These are phyloP conservation scores for Sminthurinus signatus DNA, from an alignment of 1,140 invertebrate genomes.

Conservation along the genomic window DNA sequence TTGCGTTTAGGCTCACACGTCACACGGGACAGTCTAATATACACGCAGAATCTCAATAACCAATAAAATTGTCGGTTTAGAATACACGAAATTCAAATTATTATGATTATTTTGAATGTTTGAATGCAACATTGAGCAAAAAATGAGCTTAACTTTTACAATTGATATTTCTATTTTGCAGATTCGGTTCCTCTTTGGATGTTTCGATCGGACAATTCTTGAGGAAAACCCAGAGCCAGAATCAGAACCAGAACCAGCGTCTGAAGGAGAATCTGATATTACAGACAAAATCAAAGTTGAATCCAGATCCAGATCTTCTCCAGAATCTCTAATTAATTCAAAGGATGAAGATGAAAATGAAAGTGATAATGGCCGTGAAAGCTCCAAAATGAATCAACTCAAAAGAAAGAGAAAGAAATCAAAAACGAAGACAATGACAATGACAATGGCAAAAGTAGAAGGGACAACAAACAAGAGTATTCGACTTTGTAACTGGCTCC, in stretches of 20 bases:
- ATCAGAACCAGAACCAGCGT: background rate
- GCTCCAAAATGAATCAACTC: too few relatives aligned
- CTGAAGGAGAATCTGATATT: background rate
- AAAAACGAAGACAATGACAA: too few relatives aligned
- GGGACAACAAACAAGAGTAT: conserved; percentile 11
- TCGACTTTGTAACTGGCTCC: conserved; percentile 25
- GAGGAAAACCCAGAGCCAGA: background rate
- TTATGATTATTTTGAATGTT: background rate
- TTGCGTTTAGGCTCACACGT: too few relatives aligned
- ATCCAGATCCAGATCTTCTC: too few relatives aligned
- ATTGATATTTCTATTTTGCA: conserved; percentile 20
- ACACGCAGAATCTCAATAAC: too few relatives aligned
- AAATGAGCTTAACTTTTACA: background rate
- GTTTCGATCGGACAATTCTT: conserved; percentile 22
- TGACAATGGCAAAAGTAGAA: background rate
- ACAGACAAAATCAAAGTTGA: too few relatives aligned
- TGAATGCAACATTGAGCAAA: background rate
- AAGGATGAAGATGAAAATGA: too few relatives aligned
- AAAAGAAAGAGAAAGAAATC: background rate
- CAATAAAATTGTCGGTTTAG: too few relatives aligned
- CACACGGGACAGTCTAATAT: too few relatives aligned
- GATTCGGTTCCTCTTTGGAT: conserved; percentile 31
- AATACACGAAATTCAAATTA: too few relatives aligned
- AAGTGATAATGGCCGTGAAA: too few relatives aligned
- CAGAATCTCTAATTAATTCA: too few relatives aligned